A percentile compares a stretch with the other conserved stretches of the same genome.
Conservation (phyloP, 1,140 invertebrate species). For the Penaeus chinensis region DNA sequence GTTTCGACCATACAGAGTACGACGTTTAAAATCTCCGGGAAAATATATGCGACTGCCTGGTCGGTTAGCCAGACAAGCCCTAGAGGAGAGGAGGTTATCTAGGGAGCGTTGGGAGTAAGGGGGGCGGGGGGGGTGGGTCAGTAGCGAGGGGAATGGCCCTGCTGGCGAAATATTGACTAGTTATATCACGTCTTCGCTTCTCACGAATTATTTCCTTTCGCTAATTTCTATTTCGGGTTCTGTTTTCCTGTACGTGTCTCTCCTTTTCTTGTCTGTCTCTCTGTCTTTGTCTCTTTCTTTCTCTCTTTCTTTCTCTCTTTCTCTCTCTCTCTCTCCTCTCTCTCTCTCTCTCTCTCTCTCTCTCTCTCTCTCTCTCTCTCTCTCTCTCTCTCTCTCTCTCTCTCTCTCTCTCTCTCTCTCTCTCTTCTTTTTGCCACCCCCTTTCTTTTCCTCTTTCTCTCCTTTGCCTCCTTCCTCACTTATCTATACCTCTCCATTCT, state of each 20-base stretch:
- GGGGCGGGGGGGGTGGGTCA: no score
- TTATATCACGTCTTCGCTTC: background rate
- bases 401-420: background rate
- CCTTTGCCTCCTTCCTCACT: no score
- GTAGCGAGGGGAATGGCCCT: no score
- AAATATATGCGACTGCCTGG: no score
- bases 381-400: background rate
- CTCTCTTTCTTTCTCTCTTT: background rate
- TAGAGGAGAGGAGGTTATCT: no score
- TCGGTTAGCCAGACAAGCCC: no score
- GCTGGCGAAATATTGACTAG: no score
- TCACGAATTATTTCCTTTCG: background rate
- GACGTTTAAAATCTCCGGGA: no score
- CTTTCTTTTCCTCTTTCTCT: background rate
- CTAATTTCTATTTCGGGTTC: no score
- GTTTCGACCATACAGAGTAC: no score
- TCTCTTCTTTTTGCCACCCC: background rate
- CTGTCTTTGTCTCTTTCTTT: background rate
- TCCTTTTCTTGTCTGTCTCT: background rate
- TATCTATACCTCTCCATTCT: no score
- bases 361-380: constrained; percentile 30
- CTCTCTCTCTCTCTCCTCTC: background rate
- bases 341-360: constrained; percentile 29
- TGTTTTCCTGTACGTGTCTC: background rate
- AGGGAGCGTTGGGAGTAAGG: no score